Percentiles rank a stretch among this genome's conserved stretches.
phyloP scores from a whole-genome alignment of 2,888 invertebrate genomes.

The Sympetrum striolatum region DNA sequence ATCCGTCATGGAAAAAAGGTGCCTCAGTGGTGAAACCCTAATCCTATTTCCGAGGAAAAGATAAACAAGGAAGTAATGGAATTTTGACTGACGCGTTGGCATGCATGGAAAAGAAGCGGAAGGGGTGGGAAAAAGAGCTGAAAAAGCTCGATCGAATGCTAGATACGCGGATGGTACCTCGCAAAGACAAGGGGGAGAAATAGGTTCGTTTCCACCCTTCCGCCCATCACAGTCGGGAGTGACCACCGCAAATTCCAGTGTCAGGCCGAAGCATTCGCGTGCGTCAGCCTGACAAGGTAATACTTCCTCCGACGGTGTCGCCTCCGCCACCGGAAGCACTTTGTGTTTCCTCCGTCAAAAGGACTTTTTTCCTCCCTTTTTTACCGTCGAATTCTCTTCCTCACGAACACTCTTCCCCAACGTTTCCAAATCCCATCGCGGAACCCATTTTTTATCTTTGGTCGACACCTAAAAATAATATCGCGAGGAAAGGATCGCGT shows the following conservation, averaged over 20 bases:
- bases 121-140: not conserved
- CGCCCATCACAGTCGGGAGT: not conserved
- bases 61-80: not conserved
- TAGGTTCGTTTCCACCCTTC: not conserved
- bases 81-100: not conserved
- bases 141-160: not conserved
- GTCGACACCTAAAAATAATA: not conserved
- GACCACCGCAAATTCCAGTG: slow-evolving; percentile 27
- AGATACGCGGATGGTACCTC: not conserved
- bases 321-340: not conserved
- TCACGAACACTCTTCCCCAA: not conserved
- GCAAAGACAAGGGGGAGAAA: not conserved
- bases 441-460: not conserved
- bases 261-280: slow-evolving; percentile 1
- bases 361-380: not conserved
- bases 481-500: not conserved
- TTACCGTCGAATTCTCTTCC: not conserved
- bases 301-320: slow-evolving; percentile 13
- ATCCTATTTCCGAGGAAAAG: too few species aligned
- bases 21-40: too few species aligned
- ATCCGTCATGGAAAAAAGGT: not conserved
- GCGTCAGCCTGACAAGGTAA: slow-evolving; percentile 26
- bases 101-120: not conserved
- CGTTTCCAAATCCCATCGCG: not conserved
- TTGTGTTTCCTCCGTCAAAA: not conserved